phyloP scores from a whole-genome alignment of 2,797 vertebrate genomes.

The Gouania willdenowi region DNA sequence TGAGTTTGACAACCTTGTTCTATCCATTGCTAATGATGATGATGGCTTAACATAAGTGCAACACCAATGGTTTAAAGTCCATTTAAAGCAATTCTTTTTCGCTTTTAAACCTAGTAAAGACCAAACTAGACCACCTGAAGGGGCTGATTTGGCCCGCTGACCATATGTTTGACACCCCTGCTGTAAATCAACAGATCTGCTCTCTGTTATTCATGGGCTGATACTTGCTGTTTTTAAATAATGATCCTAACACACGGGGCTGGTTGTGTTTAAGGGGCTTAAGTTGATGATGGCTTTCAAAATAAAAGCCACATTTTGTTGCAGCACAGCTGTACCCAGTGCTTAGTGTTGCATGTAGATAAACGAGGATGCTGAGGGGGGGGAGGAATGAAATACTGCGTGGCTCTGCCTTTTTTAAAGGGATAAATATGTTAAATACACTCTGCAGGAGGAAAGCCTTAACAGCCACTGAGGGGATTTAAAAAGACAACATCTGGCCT shows the following conservation, averaged over 20 bases:
- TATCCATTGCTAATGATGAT: too few species aligned
- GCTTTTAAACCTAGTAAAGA: too few species aligned
- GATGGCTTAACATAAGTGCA: too few species aligned
- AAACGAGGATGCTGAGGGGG: conserved; percentile 24
- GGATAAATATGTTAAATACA: conserved; percentile 75
- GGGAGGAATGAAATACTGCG: conserved; percentile 25
- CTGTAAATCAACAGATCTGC: conserved; percentile 13
- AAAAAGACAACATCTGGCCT: conserved; percentile 30
- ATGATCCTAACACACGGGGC: conserved; percentile 32
- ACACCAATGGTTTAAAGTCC: too few species aligned
- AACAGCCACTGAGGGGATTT: conserved; percentile 34
- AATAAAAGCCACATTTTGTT: conserved; percentile 36
- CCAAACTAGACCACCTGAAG: too few species aligned
- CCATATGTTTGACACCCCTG: too few species aligned
- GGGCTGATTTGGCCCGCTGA: too few species aligned
- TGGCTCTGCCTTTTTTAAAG: conserved; percentile 45
- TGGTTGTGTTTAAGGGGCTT: conserved; percentile 34
- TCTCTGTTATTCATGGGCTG: conserved; percentile 24
- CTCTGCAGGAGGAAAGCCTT: conserved; percentile 47
- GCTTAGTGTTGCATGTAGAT: conserved; percentile 48
- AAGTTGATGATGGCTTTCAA: conserved; percentile 23
- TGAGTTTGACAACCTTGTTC: too few species aligned
- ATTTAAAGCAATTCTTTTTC: too few species aligned
- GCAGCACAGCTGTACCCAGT: conserved; percentile 54
- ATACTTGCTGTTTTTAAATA: conserved; percentile 56